Evolutionary conservation across 2,888 invertebrate species (phyloP), one percentile per base, ranked within the genome.

Genomic region (Sminthurinus aureus): DNA sequence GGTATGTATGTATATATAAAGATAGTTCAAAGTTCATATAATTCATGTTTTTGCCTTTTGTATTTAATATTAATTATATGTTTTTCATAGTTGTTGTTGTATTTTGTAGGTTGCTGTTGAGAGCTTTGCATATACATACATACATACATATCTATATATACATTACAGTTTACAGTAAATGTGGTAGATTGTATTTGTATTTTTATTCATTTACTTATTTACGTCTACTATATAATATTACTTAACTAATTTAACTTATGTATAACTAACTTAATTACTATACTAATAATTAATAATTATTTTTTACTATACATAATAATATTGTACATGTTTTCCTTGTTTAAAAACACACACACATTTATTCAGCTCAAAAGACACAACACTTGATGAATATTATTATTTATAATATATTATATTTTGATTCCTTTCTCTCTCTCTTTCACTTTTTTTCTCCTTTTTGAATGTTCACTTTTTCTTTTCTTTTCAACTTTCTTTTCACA

Each of bases 331-430:
- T 71, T 71, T 24, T 71, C 24, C 24, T 58, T 58, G 58, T 58
- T 71, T 26, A 71, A 71, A 71, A 71, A 24, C 71, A 71, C 71
- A 71, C 58, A 71, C 71, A 71, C 38, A 38, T 38, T 38, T 38
- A 38, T 24, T 71, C 71, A 71, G 71, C 71, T 71, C 71, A 71
- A 67, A 64, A n/a, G 58, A 58, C 58, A 58, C 22, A 71, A 71
- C 71, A 71, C 71, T 71, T 38, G 38, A 38, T 38, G 38, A 38
- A 38, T 38, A 38, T 38, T 38, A 38, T 38, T 38, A 13, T 64
- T 64, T 64, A 18, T 64, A 64, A n/a, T n/a, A n/a, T n/a, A n/a
- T n/a, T 9, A 18, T 64, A 64, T 64, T 69, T 69, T 69, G 67
- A 20, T n/a, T 69, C 20, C n/a, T 69, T 69, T 69, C 67, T 69